Conservation (phyloP, 2,888 invertebrate genomes). For the Camponotus fellah region DNA sequence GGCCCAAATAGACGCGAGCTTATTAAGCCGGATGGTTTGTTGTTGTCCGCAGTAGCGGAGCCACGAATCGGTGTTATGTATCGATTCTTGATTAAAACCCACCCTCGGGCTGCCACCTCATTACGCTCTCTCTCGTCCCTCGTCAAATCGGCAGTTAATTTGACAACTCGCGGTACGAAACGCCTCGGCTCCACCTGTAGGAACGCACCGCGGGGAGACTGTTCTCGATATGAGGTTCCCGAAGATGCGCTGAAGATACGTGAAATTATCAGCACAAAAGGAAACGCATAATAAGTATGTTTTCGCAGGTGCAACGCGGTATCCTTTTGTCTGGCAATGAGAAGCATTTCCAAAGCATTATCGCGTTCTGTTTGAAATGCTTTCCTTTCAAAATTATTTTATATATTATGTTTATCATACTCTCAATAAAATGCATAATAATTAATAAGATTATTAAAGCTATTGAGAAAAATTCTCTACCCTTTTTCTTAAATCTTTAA, state of each 20-base stretch:
- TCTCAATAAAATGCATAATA: background rate
- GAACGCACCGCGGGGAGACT: conserved; percentile 24
- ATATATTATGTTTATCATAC: background rate
- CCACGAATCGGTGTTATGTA: conserved; percentile 81
- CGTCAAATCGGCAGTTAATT: conserved; percentile 71
- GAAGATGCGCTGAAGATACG: conserved; percentile 4
- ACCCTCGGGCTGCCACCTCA: conserved; percentile 83
- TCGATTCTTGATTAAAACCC: conserved; percentile 84
- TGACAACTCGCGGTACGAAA: conserved; percentile 61
- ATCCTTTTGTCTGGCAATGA: background rate
- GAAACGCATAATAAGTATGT: background rate
- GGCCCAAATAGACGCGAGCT: conserved; percentile 80
- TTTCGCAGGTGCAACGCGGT: conserved; percentile 29
- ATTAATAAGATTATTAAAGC: conserved; percentile 1
- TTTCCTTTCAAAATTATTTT: background rate
- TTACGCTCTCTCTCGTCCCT: conserved; percentile 75
- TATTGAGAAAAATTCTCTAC: background rate
- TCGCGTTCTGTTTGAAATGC: background rate
- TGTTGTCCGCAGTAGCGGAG: conserved; percentile 79
- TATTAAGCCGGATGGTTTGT: conserved; percentile 80
- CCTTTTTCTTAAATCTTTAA: background rate
- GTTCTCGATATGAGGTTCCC: conserved; percentile 13
- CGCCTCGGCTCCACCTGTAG: conserved; percentile 15
- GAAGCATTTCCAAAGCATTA: conserved; percentile 8
- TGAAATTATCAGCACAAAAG: conserved; percentile 29